Conservation (phyloP, 2,888 invertebrate genomes). For the Tipula vernalis region DNA sequence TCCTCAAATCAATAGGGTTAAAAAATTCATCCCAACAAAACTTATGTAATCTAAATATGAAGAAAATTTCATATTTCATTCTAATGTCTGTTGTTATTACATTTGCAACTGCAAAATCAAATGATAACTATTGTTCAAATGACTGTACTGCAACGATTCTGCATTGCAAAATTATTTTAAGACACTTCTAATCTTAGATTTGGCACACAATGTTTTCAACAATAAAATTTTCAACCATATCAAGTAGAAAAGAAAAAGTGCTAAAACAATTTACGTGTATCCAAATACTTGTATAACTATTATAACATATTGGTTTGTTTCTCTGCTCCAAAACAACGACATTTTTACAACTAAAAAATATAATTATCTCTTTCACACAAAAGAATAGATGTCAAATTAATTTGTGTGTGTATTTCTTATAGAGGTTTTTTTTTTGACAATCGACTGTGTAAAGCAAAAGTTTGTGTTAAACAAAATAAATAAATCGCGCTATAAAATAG, state of each 20-base stretch:
- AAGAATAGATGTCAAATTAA: background rate
- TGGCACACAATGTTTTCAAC: too few relatives aligned
- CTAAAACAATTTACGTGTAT: background rate
- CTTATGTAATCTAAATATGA: too few relatives aligned
- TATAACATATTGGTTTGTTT: background rate
- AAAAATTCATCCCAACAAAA: too few relatives aligned
- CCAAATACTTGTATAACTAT: background rate
- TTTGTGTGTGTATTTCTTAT: background rate
- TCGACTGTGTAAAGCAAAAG: background rate
- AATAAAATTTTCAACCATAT: too few relatives aligned
- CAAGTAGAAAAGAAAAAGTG: background rate
- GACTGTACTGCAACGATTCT: too few relatives aligned
- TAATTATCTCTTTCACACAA: background rate
- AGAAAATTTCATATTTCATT: too few relatives aligned
- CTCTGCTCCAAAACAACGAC: background rate
- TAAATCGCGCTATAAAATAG: background rate
- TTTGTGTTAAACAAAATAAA: background rate
- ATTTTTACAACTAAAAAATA: background rate
- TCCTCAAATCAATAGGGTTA: too few relatives aligned
- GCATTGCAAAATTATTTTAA: too few relatives aligned
- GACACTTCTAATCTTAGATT: too few relatives aligned
- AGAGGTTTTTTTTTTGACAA: background rate
- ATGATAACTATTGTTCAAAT: too few relatives aligned
- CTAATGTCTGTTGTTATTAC: too few relatives aligned
- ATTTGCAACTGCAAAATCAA: too few relatives aligned